Conservation (phyloP, 30 jellyfish, hydroid and myxozoan genomes). For the Aurelia aurita region DNA sequence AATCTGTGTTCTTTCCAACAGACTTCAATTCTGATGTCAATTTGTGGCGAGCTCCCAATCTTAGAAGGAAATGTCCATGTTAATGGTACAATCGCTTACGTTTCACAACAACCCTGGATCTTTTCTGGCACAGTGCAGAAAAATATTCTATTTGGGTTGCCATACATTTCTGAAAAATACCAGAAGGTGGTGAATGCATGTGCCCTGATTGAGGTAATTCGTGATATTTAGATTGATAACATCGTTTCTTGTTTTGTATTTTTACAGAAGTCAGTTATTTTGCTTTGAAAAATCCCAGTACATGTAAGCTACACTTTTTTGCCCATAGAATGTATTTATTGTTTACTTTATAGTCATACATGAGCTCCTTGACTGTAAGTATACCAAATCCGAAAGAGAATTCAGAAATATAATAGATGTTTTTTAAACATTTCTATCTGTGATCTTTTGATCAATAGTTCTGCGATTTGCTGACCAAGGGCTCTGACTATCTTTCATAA, state of each 20-base stretch:
- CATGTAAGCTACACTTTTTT: too few relatives aligned
- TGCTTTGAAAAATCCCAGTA: too few relatives aligned
- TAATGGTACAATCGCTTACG: constrained; percentile 74
- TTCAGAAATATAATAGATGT: too few relatives aligned
- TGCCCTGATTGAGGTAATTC: constrained; percentile 59
- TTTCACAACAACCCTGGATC: constrained; percentile 90
- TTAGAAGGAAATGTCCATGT: constrained; percentile 44
- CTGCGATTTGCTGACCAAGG: too few relatives aligned
- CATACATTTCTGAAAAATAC: constrained; percentile 32
- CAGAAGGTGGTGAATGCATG: constrained; percentile 44
- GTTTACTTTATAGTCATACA: too few relatives aligned
- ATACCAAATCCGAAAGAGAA: too few relatives aligned
- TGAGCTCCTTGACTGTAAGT: too few relatives aligned
- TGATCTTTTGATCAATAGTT: too few relatives aligned
- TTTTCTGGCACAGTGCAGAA: constrained; percentile 85
- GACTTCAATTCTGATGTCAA: constrained; percentile 78
- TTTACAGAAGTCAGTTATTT: background rate
- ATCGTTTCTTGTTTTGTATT: background rate
- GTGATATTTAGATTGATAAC: too few relatives aligned
- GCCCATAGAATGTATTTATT: too few relatives aligned
- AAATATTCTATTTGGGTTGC: constrained; percentile 82
- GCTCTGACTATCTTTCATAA: too few relatives aligned
- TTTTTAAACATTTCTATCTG: too few relatives aligned
- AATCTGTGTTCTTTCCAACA: background rate
- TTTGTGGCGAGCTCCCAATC: constrained; percentile 70